A percentile compares a stretch with the other conserved stretches of the same genome.
phyloP scores from a whole-genome alignment of 2,888 invertebrate genomes.

The Brachypalpus laphriformis region DNA sequence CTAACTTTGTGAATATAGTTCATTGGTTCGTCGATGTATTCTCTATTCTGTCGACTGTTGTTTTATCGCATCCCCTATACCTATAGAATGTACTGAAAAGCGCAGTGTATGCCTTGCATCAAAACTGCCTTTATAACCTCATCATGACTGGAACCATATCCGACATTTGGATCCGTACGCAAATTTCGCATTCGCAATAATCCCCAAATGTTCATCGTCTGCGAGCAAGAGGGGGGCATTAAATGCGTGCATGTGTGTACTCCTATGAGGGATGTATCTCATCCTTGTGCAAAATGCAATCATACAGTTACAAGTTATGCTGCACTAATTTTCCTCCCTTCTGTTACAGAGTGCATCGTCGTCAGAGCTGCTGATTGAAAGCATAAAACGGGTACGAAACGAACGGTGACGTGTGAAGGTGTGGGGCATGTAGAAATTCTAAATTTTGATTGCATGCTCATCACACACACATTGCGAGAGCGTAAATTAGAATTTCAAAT shows the following conservation, averaged over 20 bases:
- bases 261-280: slow-evolving; percentile 48
- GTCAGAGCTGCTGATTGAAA: slow-evolving; percentile 57
- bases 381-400: slow-evolving; percentile 45
- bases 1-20: not conserved
- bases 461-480: slow-evolving; percentile 76
- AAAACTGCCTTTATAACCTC: slow-evolving; percentile 74
- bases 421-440: slow-evolving; percentile 53
- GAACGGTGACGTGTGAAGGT: too few species aligned
- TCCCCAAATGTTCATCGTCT: slow-evolving; percentile 42
- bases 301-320: slow-evolving; percentile 74
- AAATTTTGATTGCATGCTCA: slow-evolving; percentile 74
- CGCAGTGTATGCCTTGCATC: slow-evolving; percentile 56
- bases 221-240: not conserved
- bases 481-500: slow-evolving; percentile 83
- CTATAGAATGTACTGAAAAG: slow-evolving; percentile 34
- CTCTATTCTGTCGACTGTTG: slow-evolving; percentile 26
- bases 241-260: slow-evolving; percentile 3
- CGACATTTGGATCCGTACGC: slow-evolving; percentile 36
- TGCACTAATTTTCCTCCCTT: slow-evolving; percentile 59
- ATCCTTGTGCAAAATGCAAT: slow-evolving; percentile 70
- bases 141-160: slow-evolving; percentile 62
- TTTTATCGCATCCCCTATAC: slow-evolving; percentile 5
- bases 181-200: slow-evolving; percentile 70
- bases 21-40: slow-evolving; percentile 30
- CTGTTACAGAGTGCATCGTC: not conserved